These are phyloP conservation scores for Drosophila greeni DNA, from an alignment of 2,888 invertebrate species.

Conservation along the genomic window DNA sequence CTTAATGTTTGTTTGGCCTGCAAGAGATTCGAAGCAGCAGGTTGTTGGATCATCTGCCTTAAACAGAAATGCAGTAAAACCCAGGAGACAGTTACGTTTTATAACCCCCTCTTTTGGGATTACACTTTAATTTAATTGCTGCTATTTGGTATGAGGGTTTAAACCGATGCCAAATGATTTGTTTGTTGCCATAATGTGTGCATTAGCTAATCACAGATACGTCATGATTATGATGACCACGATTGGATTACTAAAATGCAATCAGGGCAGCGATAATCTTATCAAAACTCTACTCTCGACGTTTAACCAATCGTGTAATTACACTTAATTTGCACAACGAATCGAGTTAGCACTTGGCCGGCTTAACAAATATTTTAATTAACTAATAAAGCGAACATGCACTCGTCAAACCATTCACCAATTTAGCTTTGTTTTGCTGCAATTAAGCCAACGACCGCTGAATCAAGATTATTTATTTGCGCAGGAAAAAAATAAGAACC, in stretches of 20 bases:
- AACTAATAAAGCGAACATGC: constrained; percentile 24
- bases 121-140: constrained; percentile 45
- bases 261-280: constrained; percentile 25
- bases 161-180: constrained; percentile 4
- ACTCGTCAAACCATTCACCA: constrained; percentile 19
- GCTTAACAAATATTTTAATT: constrained; percentile 31
- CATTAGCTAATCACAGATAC: constrained; percentile 8
- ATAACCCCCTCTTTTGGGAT: constrained; percentile 30
- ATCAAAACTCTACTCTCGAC: constrained; percentile 24
- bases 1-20: constrained; percentile 68
- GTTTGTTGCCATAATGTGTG: not conserved
- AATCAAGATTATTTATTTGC: constrained; percentile 24
- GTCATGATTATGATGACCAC: not conserved
- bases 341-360: constrained; percentile 28
- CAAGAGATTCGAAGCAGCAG: constrained; percentile 58
- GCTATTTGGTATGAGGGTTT: constrained; percentile 33
- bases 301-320: constrained; percentile 29
- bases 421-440: constrained; percentile 2
- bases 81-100: constrained; percentile 53
- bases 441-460: constrained; percentile 23
- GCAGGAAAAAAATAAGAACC: constrained; percentile 7
- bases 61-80: constrained; percentile 51
- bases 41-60: constrained; percentile 44
- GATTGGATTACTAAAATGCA: constrained; percentile 21
- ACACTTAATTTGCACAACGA: constrained; percentile 32